phyloP scores from a whole-genome alignment of 2,113 vertebrate genomes.

The Chauna torquata region DNA sequence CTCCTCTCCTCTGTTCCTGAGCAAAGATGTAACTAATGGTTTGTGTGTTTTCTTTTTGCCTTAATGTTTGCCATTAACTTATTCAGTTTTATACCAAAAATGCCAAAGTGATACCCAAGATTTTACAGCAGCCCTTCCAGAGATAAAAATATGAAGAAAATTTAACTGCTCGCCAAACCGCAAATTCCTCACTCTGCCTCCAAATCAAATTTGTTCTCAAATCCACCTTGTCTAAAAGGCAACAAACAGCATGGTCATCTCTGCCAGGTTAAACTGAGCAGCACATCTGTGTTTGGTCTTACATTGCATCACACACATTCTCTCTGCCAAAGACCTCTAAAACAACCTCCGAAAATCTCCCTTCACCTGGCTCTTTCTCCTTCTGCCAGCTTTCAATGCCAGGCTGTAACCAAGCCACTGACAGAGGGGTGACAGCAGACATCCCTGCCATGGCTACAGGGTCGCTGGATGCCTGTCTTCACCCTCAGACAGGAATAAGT shows the following conservation, averaged over 20 bases:
- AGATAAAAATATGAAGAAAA: not conserved
- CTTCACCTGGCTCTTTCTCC: not conserved
- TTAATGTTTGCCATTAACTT: not conserved
- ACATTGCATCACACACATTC: not conserved
- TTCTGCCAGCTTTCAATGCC: not conserved
- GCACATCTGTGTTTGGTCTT: not conserved
- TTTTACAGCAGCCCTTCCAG: not conserved
- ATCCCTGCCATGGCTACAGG: not conserved
- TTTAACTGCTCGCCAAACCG: not conserved
- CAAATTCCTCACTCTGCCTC: not conserved
- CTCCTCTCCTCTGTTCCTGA: not conserved
- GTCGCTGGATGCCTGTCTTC: fast-evolving
- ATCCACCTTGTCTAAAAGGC: not conserved
- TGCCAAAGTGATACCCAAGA: not conserved
- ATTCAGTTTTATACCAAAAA: not conserved
- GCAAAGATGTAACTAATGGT: not conserved
- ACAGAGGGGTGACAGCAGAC: fast-evolving
- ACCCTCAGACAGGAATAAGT: not conserved
- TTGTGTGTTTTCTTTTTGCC: not conserved
- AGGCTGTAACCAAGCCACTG: not conserved
- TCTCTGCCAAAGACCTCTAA: not conserved
- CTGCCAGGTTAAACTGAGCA: not conserved
- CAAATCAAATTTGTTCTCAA: not conserved
- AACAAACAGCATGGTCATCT: fast-evolving
- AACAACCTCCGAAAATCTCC: not conserved